Base-by-base conservation (phyloP, 2,797 vertebrate species). In the Thamnophis elegans region DNA sequence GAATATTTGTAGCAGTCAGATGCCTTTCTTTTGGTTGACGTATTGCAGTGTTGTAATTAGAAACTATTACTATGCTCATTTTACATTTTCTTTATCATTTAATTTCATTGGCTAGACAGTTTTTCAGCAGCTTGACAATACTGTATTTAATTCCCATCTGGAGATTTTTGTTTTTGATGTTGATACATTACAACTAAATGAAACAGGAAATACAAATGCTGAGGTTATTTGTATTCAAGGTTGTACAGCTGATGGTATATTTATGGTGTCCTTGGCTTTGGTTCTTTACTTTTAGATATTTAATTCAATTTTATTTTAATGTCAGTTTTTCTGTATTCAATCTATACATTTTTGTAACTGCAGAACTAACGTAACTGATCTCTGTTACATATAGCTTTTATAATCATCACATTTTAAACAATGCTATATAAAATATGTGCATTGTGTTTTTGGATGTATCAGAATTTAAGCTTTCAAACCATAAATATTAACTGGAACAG, bases 61-160 rank as follows among this genome's bases (percentile, higher is more conserved):
- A 96, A 96, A 93, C 94, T 94, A 82, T 94, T 91, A 93, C 93
- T 93, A 92, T 85, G 85, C 90, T 95, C 62, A 94, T 94, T 94
- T 93, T 94, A 96, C 94, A 93, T 96, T 97, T 96, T 95, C 94
- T 94, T 97, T 94, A 96, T 92, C 94, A 91, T 95, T 96, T 94
- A 96, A 60, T 95, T 96, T 94, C 93, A 54, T 58, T 73, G 91
- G 93, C 13, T 91, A 94, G 82, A 91, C 90, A 93, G 87, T 92
- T 88, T 91, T 94, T 95, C 94, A 97, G 93, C 95, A 94, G 93
- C 86, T 95, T 95, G 94, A 93, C 90, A 93, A 89, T 95, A 94
- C 58, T 92, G 42, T 94, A 86, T 92, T 96, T 91, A 93, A 93
- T 96, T 94, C 93, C 85, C 94, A 95, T 96, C 95, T 97, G 65